Conservation (phyloP, 2,113 vertebrate genomes). For the Mustela nigripes region DNA sequence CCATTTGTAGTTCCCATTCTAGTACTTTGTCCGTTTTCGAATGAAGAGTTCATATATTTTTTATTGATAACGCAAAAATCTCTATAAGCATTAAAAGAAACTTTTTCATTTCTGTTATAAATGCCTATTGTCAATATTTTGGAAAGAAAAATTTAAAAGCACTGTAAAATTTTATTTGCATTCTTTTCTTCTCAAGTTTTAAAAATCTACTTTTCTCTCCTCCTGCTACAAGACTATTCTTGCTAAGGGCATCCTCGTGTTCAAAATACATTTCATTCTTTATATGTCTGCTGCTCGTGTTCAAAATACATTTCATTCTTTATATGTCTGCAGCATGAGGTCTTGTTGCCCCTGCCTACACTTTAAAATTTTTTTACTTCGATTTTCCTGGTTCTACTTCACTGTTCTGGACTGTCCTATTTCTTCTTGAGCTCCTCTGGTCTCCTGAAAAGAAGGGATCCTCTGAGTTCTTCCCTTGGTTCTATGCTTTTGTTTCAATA, state of each 20-base stretch:
- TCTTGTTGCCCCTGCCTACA: not conserved
- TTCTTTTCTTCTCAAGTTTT: not conserved
- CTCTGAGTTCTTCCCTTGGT: not conserved
- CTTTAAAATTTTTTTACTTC: not conserved
- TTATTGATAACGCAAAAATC: not conserved
- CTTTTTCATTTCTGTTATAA: not conserved
- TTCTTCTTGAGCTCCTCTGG: not conserved
- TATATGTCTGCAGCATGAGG: accelerated
- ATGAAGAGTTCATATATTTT: not conserved
- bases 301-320: not conserved
- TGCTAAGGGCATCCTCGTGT: not conserved
- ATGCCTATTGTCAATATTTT: not conserved
- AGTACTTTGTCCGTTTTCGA: not conserved
- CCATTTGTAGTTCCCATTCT: not conserved
- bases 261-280: not conserved
- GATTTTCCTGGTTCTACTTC: not conserved
- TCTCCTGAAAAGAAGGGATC: not conserved
- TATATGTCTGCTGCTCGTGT: not conserved
- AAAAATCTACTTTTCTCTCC: not conserved
- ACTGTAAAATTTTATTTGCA: not conserved
- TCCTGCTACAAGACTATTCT: not conserved
- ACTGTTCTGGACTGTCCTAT: not conserved
- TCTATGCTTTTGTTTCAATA: not conserved
- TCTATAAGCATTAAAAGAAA: not conserved
- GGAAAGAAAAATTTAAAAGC: not conserved